phyloP scores from a whole-genome alignment of 1,140 invertebrate species.

The Acromyrmex charruanus region DNA sequence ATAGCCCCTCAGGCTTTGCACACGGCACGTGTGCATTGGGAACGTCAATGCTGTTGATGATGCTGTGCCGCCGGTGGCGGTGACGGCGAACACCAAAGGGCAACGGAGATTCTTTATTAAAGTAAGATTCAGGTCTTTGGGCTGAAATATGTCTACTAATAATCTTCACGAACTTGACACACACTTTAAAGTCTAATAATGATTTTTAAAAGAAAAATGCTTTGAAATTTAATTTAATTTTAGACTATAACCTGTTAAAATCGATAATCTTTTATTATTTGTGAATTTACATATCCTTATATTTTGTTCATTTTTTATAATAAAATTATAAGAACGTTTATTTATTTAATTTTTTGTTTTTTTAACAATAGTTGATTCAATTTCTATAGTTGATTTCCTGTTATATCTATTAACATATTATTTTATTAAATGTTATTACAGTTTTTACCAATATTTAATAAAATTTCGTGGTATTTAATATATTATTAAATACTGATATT shows the following conservation, averaged over 20 bases:
- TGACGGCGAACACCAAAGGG: slow-evolving; percentile 2
- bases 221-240: slow-evolving; percentile 15
- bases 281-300: neutral
- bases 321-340: neutral
- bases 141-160: neutral
- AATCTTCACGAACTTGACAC: neutral
- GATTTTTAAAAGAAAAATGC: neutral
- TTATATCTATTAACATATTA: neutral
- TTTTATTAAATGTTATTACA: neutral
- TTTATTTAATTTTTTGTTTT: slow-evolving; percentile 12
- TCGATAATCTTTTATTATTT: neutral
- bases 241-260: neutral
- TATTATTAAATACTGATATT: neutral
- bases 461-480: neutral
- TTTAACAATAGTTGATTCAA: neutral
- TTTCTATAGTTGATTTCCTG: neutral
- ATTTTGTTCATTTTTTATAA: neutral
- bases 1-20: slow-evolving; percentile 84
- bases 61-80: slow-evolving; percentile 30
- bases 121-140: slow-evolving; percentile 7
- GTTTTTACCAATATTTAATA: neutral
- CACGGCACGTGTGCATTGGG: slow-evolving; percentile 85
- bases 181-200: neutral
- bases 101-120: neutral
- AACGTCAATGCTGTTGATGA: slow-evolving; percentile 81